Percentiles rank a stretch among this genome's conserved stretches.
Conservation (phyloP, 2,797 vertebrate species). For the Brotula barbata region DNA sequence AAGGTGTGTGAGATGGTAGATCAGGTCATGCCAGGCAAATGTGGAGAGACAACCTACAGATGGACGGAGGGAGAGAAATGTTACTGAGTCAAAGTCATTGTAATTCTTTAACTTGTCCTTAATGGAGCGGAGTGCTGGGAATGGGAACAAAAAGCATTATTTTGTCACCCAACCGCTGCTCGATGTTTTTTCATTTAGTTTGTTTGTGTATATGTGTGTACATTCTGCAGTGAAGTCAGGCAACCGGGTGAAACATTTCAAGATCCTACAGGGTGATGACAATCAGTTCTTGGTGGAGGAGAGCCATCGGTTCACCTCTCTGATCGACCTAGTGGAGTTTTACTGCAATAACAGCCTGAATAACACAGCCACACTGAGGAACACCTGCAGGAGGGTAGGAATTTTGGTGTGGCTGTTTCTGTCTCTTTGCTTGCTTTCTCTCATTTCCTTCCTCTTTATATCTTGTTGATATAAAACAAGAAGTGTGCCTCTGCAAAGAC, state of each 20-base stretch:
- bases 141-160: no score
- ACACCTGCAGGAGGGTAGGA: slow-evolving; percentile 69
- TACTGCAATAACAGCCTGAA: slow-evolving; percentile 69
- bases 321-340: slow-evolving; percentile 71
- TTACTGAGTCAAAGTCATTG: no score
- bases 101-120: no score
- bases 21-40: no score
- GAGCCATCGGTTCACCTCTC: slow-evolving; percentile 59
- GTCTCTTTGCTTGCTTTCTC: background rate
- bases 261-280: slow-evolving; percentile 46
- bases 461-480: slow-evolving; percentile 2
- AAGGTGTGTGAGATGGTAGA: no score
- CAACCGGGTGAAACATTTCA: slow-evolving; percentile 77
- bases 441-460: slow-evolving; percentile 8
- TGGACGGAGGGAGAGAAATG: no score
- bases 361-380: slow-evolving; percentile 49
- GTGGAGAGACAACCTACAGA: no score
- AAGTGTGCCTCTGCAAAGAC: background rate
- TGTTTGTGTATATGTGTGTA: background rate
- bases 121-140: no score
- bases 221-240: slow-evolving; percentile 69
- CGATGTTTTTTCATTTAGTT: background rate
- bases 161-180: no score
- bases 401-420: background rate
- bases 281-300: slow-evolving; percentile 64